phyloP scores from a whole-genome alignment of 2,113 vertebrate species.

The Glaucidium brasilianum region DNA sequence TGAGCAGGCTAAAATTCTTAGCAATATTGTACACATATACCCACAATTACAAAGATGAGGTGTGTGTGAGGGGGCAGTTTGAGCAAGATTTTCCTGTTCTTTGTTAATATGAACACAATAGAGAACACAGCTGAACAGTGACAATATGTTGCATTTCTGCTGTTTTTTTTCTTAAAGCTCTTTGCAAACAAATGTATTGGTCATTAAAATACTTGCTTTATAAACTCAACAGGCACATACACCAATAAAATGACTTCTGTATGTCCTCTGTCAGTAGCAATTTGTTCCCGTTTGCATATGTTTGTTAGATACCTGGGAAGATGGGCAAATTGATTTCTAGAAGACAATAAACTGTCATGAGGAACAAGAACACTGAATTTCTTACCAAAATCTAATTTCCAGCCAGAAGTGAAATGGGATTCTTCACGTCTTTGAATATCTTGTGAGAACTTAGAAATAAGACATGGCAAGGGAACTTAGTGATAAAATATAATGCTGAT shows the following conservation, averaged over 20 bases:
- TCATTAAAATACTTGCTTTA: background rate
- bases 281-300: background rate
- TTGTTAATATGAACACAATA: background rate
- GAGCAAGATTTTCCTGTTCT: background rate
- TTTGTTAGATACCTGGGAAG: background rate
- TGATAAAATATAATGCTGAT: background rate
- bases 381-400: background rate
- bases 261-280: background rate
- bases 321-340: background rate
- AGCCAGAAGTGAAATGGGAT: accelerated
- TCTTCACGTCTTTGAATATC: background rate
- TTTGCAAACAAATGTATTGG: background rate
- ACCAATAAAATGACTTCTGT: background rate
- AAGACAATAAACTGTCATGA: background rate
- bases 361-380: background rate
- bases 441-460: background rate
- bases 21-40: background rate
- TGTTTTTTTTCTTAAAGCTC: background rate
- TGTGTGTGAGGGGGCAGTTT: no score
- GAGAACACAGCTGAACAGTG: background rate
- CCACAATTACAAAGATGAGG: background rate
- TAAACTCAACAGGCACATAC: background rate
- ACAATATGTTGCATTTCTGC: background rate
- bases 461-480: background rate
- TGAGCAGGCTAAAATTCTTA: background rate